phyloP scores from a whole-genome alignment of 2,113 vertebrate genomes.

The Ahaetulla prasina region DNA sequence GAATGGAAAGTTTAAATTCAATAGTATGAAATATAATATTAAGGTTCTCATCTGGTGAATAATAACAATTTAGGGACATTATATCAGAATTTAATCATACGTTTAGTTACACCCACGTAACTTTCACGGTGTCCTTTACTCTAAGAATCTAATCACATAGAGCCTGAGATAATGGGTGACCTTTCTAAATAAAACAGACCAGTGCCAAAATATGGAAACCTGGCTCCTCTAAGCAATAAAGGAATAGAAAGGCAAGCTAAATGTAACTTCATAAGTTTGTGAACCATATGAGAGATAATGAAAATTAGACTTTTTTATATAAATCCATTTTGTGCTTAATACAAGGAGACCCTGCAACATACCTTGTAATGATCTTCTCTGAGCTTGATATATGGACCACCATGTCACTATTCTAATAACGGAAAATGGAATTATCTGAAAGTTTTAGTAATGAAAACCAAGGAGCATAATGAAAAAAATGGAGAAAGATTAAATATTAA shows the following conservation, averaged over 20 bases:
- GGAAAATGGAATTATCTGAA: neutral
- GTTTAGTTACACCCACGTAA: neutral
- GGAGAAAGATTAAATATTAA: neutral
- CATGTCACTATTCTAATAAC: neutral
- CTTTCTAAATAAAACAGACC: neutral
- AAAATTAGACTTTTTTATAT: neutral
- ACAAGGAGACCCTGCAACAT: neutral
- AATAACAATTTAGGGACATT: neutral
- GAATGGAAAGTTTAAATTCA: neutral
- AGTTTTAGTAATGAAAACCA: neutral
- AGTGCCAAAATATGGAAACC: neutral
- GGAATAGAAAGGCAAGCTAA: neutral
- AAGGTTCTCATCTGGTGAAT: neutral
- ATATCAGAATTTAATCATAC: neutral
- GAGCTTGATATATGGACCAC: neutral
- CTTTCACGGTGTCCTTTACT: neutral
- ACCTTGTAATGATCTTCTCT: neutral
- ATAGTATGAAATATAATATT: neutral
- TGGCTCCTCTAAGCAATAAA: neutral
- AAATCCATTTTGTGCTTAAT: neutral
- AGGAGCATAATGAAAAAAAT: neutral
- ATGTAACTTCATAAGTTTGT: neutral
- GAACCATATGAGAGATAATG: neutral
- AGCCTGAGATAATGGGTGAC: neutral
- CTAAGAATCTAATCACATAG: neutral